Evolutionary conservation across 2,888 invertebrate genomes (phyloP).

Genomic region (Thereva nobilitata): DNA sequence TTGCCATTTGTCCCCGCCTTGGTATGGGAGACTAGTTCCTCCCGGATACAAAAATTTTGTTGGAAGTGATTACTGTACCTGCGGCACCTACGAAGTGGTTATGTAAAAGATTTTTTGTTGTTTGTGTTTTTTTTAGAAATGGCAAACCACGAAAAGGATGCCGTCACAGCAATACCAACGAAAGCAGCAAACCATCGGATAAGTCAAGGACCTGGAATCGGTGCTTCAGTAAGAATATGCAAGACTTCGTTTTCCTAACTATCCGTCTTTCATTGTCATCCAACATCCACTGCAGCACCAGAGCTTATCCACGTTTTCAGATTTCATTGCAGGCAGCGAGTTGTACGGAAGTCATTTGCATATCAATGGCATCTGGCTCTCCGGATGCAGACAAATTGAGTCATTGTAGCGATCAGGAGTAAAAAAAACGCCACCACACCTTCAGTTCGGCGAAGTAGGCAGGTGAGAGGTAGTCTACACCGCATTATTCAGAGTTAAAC

Average conservation of each 20-base stretch:
- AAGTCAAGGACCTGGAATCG: neutral
- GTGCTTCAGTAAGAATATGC: conserved; percentile 15
- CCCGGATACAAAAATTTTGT: neutral
- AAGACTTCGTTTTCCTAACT: conserved; percentile 5
- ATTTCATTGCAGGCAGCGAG: neutral
- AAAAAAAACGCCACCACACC: conserved; percentile 12
- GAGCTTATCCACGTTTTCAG: neutral
- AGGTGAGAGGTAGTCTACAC: neutral
- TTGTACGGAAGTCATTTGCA: conserved; percentile 36
- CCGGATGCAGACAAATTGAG: conserved; percentile 39
- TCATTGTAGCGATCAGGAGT: conserved; percentile 23
- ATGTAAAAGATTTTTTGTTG: too few species aligned
- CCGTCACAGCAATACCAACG: too few species aligned
- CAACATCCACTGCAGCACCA: neutral
- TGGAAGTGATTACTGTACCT: too few species aligned
- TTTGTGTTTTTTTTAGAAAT: too few species aligned
- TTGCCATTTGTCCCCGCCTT: conserved; percentile 8
- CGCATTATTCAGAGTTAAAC: conserved; percentile 3
- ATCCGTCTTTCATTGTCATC: conserved; percentile 15
- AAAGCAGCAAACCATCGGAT: neutral
- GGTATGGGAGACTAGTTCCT: neutral
- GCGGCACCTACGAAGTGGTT: too few species aligned
- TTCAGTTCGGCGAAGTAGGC: neutral
- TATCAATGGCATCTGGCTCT: conserved; percentile 33
- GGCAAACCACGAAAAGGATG: too few species aligned